Base-by-base conservation (phyloP, 37 sponge, comb jelly and placozoan species). In the Theonella swinhoei region DNA sequence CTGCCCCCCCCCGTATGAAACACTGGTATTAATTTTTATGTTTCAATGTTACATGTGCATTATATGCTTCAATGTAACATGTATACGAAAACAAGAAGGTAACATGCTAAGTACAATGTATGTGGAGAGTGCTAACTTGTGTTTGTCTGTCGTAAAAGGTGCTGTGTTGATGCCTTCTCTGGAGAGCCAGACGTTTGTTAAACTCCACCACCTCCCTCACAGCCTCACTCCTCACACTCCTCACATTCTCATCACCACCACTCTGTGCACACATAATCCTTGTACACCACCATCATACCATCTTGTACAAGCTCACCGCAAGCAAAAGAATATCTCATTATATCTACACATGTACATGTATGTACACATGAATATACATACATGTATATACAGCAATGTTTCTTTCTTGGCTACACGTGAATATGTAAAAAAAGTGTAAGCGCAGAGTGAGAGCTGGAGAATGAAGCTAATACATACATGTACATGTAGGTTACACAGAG, bases 81-180 rank as follows among this genome's bases (percentile, higher is more conserved):
- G 54, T 47, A 47, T 47, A 47, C 14, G 11, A 7, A 47, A 47
- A n/a, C n/a, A n/a, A n/a, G n/a, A n/a, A n/a, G n/a, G 54, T 47
- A 47, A 14, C 54, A 47, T 47, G 54, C n/a, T n/a, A n/a, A n/a
- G 14, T 47, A 47, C 54, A 47, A 47, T 47, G 14, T 47, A 47
- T 17, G 54, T 47, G 54, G 7, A 7, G 54, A 47, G 54, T 47
- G 54, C 11, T 85, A 22, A 89, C 89, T 58, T 78, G 70, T 28
- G 84, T 82, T 30, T 82, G 89, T 22, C 17, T 83, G 39, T 89
- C 89, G 22, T 77, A 3, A 43, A 71, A 78, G 17, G 32, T 29
- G 5, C 63, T 65, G n/a, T 64, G 26, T 20, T 75, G 62, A 4
- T 28, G 42, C 14, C 72, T 54, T 22, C 84, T 47, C 42, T 72